Evolutionary conservation across 2,113 vertebrate species (phyloP).

Genomic region (Hippocampus zosterae): DNA sequence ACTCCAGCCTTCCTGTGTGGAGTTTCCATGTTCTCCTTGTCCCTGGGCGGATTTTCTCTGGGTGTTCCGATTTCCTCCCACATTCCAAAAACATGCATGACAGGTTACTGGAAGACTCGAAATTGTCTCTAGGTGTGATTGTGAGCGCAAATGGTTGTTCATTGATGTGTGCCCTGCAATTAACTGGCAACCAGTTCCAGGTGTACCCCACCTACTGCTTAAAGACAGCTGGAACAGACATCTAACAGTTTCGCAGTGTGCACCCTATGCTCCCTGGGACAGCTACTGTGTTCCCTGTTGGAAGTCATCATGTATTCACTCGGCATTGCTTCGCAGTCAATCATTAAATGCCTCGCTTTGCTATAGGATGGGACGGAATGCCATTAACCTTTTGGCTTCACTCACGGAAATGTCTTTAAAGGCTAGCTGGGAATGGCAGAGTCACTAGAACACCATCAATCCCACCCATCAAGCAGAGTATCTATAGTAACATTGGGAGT

Average conservation of each 20-base stretch:
- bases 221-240: not conserved
- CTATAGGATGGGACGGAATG: not conserved
- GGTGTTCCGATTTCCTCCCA: too few species aligned
- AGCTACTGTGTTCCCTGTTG: slow-evolving; percentile 1
- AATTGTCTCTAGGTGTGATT: too few species aligned
- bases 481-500: slow-evolving; percentile 19
- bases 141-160: too few species aligned
- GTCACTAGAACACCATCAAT: slow-evolving; percentile 9
- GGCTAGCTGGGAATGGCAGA: not conserved
- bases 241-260: not conserved
- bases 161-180: too few species aligned
- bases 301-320: slow-evolving; percentile 25
- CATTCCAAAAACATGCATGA: too few species aligned
- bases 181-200: too few species aligned
- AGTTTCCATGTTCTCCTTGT: too few species aligned
- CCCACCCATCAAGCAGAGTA: slow-evolving; percentile 33
- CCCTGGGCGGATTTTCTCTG: too few species aligned
- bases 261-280: not conserved
- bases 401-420: slow-evolving; percentile 20
- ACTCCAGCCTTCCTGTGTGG: too few species aligned
- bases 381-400: slow-evolving; percentile 5
- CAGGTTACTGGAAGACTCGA: too few species aligned
- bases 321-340: slow-evolving; percentile 7
- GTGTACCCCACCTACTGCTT: too few species aligned
- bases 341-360: slow-evolving; percentile 9